These are phyloP conservation scores for Caenorhabditis sp. DNA, from an alignment of 2,888 invertebrate species.

Conservation along the genomic window DNA sequence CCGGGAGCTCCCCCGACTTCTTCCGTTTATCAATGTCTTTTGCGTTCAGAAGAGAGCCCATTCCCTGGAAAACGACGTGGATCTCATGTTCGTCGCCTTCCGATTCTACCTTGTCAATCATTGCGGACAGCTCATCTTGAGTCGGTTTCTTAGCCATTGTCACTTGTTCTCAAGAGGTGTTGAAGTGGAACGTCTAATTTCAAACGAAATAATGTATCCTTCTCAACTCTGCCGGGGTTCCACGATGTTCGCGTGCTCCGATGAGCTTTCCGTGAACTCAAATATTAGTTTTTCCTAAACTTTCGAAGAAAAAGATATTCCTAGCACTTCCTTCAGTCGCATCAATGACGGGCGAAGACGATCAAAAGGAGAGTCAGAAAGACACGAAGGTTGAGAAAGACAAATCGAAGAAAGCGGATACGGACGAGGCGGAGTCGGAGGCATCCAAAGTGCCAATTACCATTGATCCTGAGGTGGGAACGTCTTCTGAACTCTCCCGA, in stretches of 20 bases:
- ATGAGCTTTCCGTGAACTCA: too few species aligned
- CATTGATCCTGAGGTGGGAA: slow-evolving; percentile 50
- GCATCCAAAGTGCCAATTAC: slow-evolving; percentile 41
- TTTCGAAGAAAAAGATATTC: too few species aligned
- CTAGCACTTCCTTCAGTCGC: too few species aligned
- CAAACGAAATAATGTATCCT: too few species aligned
- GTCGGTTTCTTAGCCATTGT: slow-evolving; percentile 23
- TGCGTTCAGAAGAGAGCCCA: slow-evolving; percentile 23
- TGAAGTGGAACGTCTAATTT: too few species aligned
- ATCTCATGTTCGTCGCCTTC: too few species aligned
- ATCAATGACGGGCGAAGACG: slow-evolving; percentile 36
- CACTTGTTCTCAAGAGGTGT: too few species aligned
- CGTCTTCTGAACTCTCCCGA: background rate
- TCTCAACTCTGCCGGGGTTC: too few species aligned
- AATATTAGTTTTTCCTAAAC: too few species aligned
- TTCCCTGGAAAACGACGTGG: too few species aligned
- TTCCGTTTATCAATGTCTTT: slow-evolving; percentile 16
- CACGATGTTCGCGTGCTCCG: too few species aligned
- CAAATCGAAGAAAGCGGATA: slow-evolving; percentile 17
- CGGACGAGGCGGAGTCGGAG: slow-evolving; percentile 45
- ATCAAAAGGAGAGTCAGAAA: slow-evolving; percentile 24
- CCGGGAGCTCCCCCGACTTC: slow-evolving; percentile 33
- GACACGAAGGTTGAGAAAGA: too few species aligned
- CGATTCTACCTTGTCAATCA: slow-evolving; percentile 37
- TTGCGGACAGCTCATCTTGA: slow-evolving; percentile 7